Percentiles rank a stretch among this genome's conserved stretches.
phyloP scores from a whole-genome alignment of 1,140 invertebrate genomes.

The Melitaea cinxia region DNA sequence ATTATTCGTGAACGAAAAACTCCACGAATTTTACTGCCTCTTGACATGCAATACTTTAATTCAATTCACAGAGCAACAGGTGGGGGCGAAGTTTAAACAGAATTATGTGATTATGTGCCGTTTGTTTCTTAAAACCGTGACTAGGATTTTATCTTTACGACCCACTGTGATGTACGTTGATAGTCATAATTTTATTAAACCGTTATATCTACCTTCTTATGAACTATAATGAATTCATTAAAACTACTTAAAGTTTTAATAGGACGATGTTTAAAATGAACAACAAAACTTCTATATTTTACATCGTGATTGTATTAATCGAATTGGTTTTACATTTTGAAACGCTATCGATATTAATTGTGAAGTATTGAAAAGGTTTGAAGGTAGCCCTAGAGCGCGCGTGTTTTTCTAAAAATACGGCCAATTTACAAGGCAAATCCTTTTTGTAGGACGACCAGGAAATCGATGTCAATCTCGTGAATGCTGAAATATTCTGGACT shows the following conservation, averaged over 20 bases:
- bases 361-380: conserved; percentile 57
- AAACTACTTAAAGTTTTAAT: not conserved
- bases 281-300: not conserved
- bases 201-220: conserved; percentile 14
- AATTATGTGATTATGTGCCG: conserved; percentile 56
- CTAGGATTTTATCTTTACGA: conserved; percentile 65
- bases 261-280: not conserved
- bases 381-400: conserved; percentile 56
- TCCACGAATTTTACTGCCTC: conserved; percentile 63
- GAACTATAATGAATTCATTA: conserved; percentile 15
- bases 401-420: conserved; percentile 69
- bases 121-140: conserved; percentile 62
- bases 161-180: conserved; percentile 47
- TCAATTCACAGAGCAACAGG: conserved; percentile 71
- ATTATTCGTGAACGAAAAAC: conserved; percentile 60
- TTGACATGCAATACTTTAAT: conserved; percentile 76
- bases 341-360: conserved; percentile 60
- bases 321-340: conserved; percentile 42
- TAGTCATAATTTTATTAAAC: conserved; percentile 45
- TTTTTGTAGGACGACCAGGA: conserved; percentile 14
- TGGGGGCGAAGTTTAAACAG: conserved; percentile 58
- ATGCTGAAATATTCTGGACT: conserved; percentile 9
- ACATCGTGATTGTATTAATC: not conserved
- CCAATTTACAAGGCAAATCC: conserved; percentile 58
- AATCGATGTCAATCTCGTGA: conserved; percentile 14